phyloP scores from a whole-genome alignment of 2,888 invertebrate genomes.

The Elmis aenea region DNA sequence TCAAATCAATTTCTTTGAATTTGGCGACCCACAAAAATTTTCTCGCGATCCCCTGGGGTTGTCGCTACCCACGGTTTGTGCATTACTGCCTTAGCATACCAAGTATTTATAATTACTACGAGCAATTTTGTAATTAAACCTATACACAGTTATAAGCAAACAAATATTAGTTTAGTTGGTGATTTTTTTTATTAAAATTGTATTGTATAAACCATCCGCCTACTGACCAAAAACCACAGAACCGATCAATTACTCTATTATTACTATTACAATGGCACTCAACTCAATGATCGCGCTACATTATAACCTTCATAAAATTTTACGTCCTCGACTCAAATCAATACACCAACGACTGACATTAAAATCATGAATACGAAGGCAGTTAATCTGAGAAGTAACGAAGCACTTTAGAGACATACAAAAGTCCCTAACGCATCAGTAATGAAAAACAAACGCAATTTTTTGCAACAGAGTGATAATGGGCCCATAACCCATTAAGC shows the following conservation, averaged over 20 bases:
- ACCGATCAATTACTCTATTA: constrained; percentile 41
- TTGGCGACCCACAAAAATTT: too few relatives aligned
- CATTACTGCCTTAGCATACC: too few relatives aligned
- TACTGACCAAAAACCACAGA: constrained; percentile 36
- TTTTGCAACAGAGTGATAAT: constrained; percentile 25
- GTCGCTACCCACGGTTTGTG: too few relatives aligned
- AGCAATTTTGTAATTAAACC: too few relatives aligned
- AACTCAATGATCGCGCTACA: constrained; percentile 39
- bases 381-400: constrained; percentile 33
- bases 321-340: constrained; percentile 40
- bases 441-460: constrained; percentile 24
- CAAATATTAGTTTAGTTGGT: too few relatives aligned
- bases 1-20: too few relatives aligned
- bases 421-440: constrained; percentile 20
- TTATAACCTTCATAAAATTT: constrained; percentile 43
- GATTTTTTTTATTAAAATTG: background rate
- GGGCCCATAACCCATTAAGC: constrained; percentile 33
- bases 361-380: constrained; percentile 34
- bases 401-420: constrained; percentile 23
- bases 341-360: constrained; percentile 35
- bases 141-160: too few relatives aligned
- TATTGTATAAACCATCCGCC: constrained; percentile 17
- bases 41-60: too few relatives aligned
- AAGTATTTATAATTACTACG: too few relatives aligned
- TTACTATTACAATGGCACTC: constrained; percentile 39